These are phyloP conservation scores for Lichenostomus cassidix DNA, from an alignment of 2,113 vertebrate genomes.

Conservation along the genomic window DNA sequence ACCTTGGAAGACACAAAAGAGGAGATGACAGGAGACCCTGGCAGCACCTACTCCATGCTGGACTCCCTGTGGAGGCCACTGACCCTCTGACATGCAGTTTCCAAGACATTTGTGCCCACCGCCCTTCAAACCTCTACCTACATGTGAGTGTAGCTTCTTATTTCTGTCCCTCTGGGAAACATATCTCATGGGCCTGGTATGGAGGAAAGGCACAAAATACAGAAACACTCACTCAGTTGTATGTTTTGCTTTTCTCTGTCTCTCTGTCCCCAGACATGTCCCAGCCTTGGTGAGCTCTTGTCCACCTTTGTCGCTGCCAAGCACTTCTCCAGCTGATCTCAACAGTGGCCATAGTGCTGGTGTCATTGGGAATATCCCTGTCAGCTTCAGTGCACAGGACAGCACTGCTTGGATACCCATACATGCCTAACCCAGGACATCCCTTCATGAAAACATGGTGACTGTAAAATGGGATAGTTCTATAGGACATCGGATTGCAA, in stretches of 20 bases:
- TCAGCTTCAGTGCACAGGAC: background rate
- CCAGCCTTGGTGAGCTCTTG: rapidly evolving
- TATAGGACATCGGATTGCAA: rapidly evolving
- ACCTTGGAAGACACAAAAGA: background rate
- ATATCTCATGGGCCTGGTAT: rapidly evolving
- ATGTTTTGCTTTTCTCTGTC: background rate
- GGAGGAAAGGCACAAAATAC: background rate
- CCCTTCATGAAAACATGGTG: background rate
- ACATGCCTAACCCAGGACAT: background rate
- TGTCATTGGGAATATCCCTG: rapidly evolving
- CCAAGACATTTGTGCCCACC: background rate
- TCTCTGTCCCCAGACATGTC: background rate
- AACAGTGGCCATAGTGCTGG: rapidly evolving
- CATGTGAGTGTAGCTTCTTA: background rate
- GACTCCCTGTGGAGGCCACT: background rate
- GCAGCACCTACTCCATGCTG: rapidly evolving
- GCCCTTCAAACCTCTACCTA: background rate
- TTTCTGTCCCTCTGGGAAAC: background rate
- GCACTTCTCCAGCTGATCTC: background rate
- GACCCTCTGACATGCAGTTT: background rate
- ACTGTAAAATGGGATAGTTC: rapidly evolving
- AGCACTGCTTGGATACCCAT: background rate
- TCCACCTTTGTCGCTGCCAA: background rate
- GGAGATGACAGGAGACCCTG: background rate
- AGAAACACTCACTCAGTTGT: background rate